Evolutionary conservation across 2,113 vertebrate genomes (phyloP).

Genomic region (Phaethornis superciliosus): DNA sequence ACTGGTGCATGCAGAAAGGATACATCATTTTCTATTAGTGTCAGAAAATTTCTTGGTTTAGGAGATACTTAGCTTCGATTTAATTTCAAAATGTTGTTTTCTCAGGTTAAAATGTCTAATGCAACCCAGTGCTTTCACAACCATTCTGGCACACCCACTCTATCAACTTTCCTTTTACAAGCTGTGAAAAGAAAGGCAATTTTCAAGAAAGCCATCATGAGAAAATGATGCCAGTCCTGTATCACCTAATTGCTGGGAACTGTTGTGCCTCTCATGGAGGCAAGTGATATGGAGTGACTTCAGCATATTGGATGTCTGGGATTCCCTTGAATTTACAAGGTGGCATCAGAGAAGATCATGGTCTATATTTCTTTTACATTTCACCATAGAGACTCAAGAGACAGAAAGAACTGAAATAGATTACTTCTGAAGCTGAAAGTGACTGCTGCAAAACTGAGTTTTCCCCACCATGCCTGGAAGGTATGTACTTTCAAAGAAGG

Average conservation of each 20-base stretch:
- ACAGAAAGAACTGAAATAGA: neutral
- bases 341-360: neutral
- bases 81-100: neutral
- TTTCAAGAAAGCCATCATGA: neutral
- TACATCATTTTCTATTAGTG: neutral
- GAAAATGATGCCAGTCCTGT: neutral
- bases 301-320: neutral
- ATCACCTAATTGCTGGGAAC: neutral
- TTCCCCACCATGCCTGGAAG: neutral
- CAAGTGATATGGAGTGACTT: neutral
- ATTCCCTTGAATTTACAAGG: conserved; percentile 13
- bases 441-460: neutral
- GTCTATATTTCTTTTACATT: neutral
- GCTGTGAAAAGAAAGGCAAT: conserved; percentile 7
- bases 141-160: neutral
- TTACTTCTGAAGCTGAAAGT: neutral
- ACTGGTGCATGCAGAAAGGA: neutral
- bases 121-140: neutral
- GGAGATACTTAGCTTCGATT: neutral
- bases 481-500: neutral
- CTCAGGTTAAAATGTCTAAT: neutral
- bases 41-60: neutral
- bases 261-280: neutral
- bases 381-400: neutral
- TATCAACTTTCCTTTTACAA: conserved; percentile 49